A percentile compares a stretch with the other conserved stretches of the same genome.
Conservation (phyloP, 2,888 invertebrate species). For the Cephus sareptanus region DNA sequence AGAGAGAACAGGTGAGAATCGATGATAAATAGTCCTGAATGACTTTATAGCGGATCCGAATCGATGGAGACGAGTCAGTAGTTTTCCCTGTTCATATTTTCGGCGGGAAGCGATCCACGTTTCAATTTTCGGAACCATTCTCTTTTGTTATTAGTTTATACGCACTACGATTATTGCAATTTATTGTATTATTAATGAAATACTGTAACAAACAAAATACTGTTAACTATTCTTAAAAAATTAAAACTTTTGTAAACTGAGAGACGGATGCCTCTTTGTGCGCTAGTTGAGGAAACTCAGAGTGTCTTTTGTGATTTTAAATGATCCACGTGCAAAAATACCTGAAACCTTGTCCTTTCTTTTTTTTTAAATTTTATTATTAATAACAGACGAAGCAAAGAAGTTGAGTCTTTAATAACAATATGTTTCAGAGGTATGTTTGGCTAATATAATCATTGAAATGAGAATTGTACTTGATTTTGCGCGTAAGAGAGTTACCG, state of each 20-base stretch:
- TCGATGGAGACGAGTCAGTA: not conserved
- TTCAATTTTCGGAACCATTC: constrained; percentile 41
- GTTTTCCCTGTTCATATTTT: not conserved
- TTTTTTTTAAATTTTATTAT: not conserved
- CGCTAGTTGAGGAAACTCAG: not conserved
- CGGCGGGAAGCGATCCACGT: constrained; percentile 19
- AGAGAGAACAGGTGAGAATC: constrained; percentile 18
- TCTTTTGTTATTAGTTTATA: constrained; percentile 62
- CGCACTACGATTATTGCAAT: constrained; percentile 61
- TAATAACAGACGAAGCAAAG: not conserved
- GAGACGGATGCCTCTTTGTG: not conserved
- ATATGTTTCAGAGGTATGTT: not conserved
- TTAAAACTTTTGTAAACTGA: constrained; percentile 66
- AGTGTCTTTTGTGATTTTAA: not conserved
- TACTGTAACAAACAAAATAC: constrained; percentile 65
- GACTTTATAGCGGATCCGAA: not conserved
- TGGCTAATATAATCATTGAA: not conserved
- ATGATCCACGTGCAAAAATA: not conserved
- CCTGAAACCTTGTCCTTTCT: not conserved
- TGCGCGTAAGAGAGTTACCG: not conserved
- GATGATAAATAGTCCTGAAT: not conserved
- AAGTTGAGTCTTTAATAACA: not conserved
- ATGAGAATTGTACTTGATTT: not conserved
- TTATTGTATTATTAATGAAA: constrained; percentile 63
- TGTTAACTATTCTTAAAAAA: constrained; percentile 66